These are phyloP conservation scores for Molanna angustata DNA, from an alignment of 2,888 invertebrate species.

Conservation along the genomic window DNA sequence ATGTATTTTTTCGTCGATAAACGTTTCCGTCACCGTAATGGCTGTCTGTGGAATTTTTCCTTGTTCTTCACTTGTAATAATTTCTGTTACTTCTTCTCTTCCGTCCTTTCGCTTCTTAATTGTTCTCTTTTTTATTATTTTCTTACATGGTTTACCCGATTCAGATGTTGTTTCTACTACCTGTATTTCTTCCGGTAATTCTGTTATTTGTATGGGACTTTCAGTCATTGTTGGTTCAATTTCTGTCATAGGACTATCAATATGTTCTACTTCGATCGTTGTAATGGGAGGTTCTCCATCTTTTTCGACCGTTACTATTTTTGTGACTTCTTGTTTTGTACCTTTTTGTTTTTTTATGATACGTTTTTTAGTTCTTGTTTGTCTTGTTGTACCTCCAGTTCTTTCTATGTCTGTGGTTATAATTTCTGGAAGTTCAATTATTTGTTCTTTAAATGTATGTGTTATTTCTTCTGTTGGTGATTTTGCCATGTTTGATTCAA, in stretches of 20 bases:
- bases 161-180: conserved; percentile 34
- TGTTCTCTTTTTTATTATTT: conserved; percentile 45
- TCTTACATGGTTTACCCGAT: conserved; percentile 37
- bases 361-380: conserved; percentile 38
- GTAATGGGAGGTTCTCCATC: conserved; percentile 42
- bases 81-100: conserved; percentile 48
- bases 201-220: too few relatives aligned
- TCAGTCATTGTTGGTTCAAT: neutral
- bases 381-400: conserved; percentile 37
- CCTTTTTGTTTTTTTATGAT: conserved; percentile 37
- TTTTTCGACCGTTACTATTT: conserved; percentile 39
- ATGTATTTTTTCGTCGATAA: conserved; percentile 8
- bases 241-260: conserved; percentile 4
- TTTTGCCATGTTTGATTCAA: too few relatives aligned
- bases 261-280: conserved; percentile 36
- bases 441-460: neutral
- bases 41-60: conserved; percentile 41
- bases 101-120: conserved; percentile 47
- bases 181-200: conserved; percentile 30
- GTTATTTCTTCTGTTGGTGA: too few relatives aligned
- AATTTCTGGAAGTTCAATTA: conserved; percentile 37
- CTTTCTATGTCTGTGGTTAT: conserved; percentile 23
- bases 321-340: conserved; percentile 37
- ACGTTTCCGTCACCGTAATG: conserved; percentile 37
- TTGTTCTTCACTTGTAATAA: conserved; percentile 46